These are phyloP conservation scores for Danio albolineatus DNA, from an alignment of 2,797 vertebrate species.

Conservation along the genomic window DNA sequence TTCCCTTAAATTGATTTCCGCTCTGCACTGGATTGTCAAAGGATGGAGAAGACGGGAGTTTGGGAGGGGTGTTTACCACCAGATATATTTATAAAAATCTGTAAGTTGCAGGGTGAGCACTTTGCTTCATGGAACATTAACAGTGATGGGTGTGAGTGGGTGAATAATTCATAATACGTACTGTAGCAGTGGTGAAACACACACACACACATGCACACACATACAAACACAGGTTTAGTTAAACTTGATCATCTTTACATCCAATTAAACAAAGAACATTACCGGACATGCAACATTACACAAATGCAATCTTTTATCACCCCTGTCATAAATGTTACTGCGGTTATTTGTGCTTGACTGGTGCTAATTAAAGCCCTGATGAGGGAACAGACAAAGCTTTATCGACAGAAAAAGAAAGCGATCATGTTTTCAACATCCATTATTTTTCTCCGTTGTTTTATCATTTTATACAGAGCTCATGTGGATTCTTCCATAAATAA, in stretches of 20 bases:
- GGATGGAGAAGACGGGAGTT: background rate
- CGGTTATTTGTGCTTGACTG: slow-evolving; percentile 20
- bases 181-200: background rate
- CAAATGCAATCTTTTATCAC: slow-evolving; percentile 32
- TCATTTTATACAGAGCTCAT: background rate
- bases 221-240: background rate
- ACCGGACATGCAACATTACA: slow-evolving; percentile 21
- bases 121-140: slow-evolving; percentile 23
- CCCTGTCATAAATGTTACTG: slow-evolving; percentile 25
- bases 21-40: slow-evolving; percentile 50
- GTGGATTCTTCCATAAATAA: background rate
- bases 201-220: background rate
- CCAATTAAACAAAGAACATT: slow-evolving; percentile 33
- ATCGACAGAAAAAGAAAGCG: background rate
- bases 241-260: slow-evolving; percentile 17
- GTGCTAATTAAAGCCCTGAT: background rate
- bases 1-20: slow-evolving; percentile 70
- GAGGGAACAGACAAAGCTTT: background rate
- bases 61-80: slow-evolving; percentile 13
- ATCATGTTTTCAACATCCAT: background rate
- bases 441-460: background rate
- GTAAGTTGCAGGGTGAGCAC: slow-evolving; percentile 40
- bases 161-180: slow-evolving; percentile 32
- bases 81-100: slow-evolving; percentile 31
- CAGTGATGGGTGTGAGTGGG: slow-evolving; percentile 8